Conservation (phyloP, 2,888 invertebrate genomes). For the Lypha dubia region DNA sequence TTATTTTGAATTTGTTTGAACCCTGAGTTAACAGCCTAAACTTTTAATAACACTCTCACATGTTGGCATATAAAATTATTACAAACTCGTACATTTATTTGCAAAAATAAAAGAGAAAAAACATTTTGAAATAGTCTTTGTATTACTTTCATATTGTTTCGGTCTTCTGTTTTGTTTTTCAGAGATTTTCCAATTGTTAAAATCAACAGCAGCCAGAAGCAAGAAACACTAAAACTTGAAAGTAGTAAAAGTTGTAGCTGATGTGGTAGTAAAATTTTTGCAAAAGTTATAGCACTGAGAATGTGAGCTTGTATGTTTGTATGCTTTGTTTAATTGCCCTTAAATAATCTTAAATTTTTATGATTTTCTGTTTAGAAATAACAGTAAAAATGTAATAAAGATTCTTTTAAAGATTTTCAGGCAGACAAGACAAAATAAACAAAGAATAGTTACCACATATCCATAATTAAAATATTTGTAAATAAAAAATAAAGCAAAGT, state of each 20-base stretch:
- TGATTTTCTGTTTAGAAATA: background rate
- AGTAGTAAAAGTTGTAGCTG: constrained; percentile 14
- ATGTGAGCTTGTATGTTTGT: background rate
- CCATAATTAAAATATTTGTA: no score
- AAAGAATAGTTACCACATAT: background rate
- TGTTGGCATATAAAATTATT: background rate
- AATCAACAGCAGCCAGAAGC: background rate
- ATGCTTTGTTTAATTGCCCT: constrained; percentile 45
- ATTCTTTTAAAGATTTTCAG: background rate
- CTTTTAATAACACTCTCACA: constrained; percentile 13
- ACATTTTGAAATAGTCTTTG: constrained; percentile 10
- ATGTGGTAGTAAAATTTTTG: constrained; percentile 14
- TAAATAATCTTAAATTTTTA: constrained; percentile 37
- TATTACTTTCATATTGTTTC: constrained; percentile 38
- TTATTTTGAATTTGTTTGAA: constrained; percentile 56
- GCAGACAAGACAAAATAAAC: background rate
- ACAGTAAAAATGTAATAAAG: constrained; percentile 13
- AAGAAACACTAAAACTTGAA: background rate
- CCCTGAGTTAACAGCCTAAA: constrained; percentile 44
- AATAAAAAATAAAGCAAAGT: no score
- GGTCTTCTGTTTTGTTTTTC: constrained; percentile 37
- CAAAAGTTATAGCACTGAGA: background rate
- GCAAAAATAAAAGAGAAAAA: background rate
- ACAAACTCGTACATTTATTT: background rate
- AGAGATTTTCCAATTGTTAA: constrained; percentile 22